These are phyloP conservation scores for Ylistrum balloti DNA, from an alignment of 1,140 invertebrate species.

Conservation along the genomic window DNA sequence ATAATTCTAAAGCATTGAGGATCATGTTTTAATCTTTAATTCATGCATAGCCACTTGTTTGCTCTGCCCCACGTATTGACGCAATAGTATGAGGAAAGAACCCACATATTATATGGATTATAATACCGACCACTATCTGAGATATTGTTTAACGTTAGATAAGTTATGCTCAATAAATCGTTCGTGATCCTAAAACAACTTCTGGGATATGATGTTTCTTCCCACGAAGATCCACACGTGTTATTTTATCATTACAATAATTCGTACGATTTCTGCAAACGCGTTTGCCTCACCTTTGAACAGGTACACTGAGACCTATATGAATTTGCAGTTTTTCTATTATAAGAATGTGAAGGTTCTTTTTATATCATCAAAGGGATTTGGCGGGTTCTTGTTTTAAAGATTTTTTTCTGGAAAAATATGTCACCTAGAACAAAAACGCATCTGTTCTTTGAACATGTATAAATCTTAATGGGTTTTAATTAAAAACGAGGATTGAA, in stretches of 20 bases:
- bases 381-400: too few species aligned
- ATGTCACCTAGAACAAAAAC: too few species aligned
- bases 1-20: background rate
- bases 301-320: background rate
- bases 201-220: background rate
- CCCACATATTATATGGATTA: background rate
- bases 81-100: background rate
- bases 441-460: too few species aligned
- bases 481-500: too few species aligned
- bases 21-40: conserved; percentile 17
- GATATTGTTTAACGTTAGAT: background rate
- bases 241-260: background rate
- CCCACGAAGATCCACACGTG: background rate
- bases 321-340: too few species aligned
- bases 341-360: too few species aligned
- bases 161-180: background rate
- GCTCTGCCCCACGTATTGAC: conserved; percentile 11
- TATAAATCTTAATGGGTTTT: too few species aligned
- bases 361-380: too few species aligned
- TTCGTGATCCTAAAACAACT: background rate
- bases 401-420: too few species aligned
- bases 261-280: background rate
- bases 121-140: background rate
- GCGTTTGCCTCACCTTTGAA: background rate
- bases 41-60: background rate